A percentile compares a stretch with the other conserved stretches of the same genome.
Conservation (phyloP, 1,140 invertebrate species). For the Macrocentrus cingulum region DNA sequence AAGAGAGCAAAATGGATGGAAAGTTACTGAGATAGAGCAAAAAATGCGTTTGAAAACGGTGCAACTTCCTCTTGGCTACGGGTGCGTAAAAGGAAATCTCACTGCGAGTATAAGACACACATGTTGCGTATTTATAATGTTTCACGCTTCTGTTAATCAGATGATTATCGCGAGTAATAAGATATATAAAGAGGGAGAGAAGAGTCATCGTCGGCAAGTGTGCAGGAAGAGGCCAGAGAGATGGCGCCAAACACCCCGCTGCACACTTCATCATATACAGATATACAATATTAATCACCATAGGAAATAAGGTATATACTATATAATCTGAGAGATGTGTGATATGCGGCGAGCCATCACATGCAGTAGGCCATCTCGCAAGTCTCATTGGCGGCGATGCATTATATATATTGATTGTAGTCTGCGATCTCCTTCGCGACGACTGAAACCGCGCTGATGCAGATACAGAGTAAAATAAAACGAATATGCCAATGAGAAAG, state of each 20-base stretch:
- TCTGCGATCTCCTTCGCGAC: not conserved
- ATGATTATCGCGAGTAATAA: conserved; percentile 26
- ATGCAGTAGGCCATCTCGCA: conserved; percentile 18
- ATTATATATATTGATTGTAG: conserved; percentile 28
- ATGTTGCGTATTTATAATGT: conserved; percentile 23
- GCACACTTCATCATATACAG: conserved; percentile 2
- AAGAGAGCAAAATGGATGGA: not conserved
- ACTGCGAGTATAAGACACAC: not conserved
- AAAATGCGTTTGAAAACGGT: conserved; percentile 2
- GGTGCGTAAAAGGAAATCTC: not conserved
- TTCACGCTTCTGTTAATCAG: conserved; percentile 32
- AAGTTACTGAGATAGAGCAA: too few relatives aligned
- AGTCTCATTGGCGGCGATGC: conserved; percentile 21
- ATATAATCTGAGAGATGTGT: too few relatives aligned
- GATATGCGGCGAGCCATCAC: not conserved
- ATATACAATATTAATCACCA: not conserved
- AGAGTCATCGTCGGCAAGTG: not conserved
- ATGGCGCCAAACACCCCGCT: not conserved
- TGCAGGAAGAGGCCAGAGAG: not conserved
- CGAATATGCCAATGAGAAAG: not conserved
- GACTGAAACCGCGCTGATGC: too few relatives aligned
- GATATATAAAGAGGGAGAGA: not conserved
- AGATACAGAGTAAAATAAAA: not conserved
- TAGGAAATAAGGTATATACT: not conserved
- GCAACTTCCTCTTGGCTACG: conserved; percentile 10